Evolutionary conservation across 2,888 invertebrate genomes (phyloP).

Genomic region (Cheiracanthium punctorium): DNA sequence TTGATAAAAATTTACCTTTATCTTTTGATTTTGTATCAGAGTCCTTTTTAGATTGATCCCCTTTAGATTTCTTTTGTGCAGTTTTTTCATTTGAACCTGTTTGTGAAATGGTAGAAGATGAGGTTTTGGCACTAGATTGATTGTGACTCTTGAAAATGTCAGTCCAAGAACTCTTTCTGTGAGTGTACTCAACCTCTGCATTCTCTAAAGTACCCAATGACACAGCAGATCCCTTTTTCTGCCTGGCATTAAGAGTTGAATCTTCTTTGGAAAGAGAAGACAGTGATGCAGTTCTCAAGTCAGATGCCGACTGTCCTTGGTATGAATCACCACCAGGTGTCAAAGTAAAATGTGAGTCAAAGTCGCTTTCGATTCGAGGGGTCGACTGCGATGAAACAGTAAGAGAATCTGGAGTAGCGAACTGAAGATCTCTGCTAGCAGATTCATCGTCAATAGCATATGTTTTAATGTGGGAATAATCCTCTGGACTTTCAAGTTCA

Average conservation of each 20-base stretch:
- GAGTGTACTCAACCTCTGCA: constrained; percentile 37
- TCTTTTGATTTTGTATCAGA: constrained; percentile 48
- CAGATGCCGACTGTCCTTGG: constrained; percentile 36
- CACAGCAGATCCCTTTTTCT: constrained; percentile 60
- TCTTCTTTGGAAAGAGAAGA: constrained; percentile 58
- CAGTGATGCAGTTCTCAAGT: constrained; percentile 48
- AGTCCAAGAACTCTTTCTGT: constrained; percentile 72
- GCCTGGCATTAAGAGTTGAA: constrained; percentile 17
- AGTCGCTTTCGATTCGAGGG: constrained; percentile 64
- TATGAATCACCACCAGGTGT: constrained; percentile 62
- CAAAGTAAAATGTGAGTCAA: constrained; percentile 66
- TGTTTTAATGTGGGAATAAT: constrained; percentile 59
- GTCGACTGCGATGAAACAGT: constrained; percentile 66
- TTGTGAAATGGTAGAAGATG: not conserved
- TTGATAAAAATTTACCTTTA: constrained; percentile 68
- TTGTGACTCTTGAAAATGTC: constrained; percentile 70
- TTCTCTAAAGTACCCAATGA: constrained; percentile 46
- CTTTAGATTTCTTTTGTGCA: constrained; percentile 35
- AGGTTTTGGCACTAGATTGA: constrained; percentile 52
- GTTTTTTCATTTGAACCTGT: constrained; percentile 20
- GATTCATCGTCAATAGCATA: constrained; percentile 59
- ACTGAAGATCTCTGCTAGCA: constrained; percentile 46
- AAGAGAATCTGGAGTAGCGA: constrained; percentile 64
- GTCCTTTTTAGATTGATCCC: constrained; percentile 36
- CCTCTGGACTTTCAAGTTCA: constrained; percentile 81